Evolutionary conservation across 2,797 vertebrate species (phyloP), one percentile per base, ranked within the genome.

Genomic region (Sphaeramia orbicularis): DNA sequence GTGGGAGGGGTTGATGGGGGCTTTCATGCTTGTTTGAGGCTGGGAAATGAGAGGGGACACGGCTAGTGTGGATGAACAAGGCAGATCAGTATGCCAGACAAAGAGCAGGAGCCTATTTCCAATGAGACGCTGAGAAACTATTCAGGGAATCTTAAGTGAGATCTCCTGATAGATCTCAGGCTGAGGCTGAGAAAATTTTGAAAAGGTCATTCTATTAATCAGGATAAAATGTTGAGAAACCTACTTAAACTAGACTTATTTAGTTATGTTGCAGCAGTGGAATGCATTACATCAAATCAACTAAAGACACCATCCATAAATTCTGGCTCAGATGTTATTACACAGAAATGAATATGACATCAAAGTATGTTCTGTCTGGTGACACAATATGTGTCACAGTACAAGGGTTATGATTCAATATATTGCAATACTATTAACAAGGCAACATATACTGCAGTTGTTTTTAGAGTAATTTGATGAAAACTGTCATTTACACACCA

Each of bases 1-100:
- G 67, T 13, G 1, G 2, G 3, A 9, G 78, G 73, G 43, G 71
- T 53, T 12, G 19, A 27, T 9, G 53, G 83, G 35, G 78, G 47
- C 91, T 93, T 94, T 93, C 92, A 93, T 94, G 93, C 94, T 94
- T 94, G 93, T 93, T 91, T 93, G 89, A 94, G 91, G 87, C 81
- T 89, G 89, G 90, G 83, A 93, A 94, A 93, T 90, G 89, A 93
- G 92, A 90, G 89, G 89, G 30, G 45, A 92, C 84, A 61, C 68
- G 65, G 67, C 50, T 61, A 42, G 66, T 59, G 65, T 52, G 24
- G 76, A 58, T 74, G 75, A 78, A 73, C 70, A 59, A 62, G 56
- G 35, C 13, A 73, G 72, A 85, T 81, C 18, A 51, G 66, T 24
- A 68, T 62, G 50, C 62, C 8, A 65, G 75, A 80, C 65, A 36